phyloP scores from a whole-genome alignment of 2,797 vertebrate genomes.

The Limosa lapponica region DNA sequence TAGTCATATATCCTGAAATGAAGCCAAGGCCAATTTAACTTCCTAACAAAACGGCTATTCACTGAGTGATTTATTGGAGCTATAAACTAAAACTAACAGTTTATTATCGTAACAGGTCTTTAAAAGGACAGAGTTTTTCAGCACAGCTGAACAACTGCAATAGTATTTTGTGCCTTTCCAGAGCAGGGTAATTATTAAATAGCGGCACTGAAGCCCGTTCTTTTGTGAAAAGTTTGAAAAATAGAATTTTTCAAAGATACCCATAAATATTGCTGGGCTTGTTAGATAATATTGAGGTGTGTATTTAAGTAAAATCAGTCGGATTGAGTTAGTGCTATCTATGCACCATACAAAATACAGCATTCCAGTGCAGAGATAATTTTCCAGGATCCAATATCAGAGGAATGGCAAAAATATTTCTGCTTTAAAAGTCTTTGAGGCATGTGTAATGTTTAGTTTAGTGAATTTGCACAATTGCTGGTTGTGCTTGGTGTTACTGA shows the following conservation, averaged over 20 bases:
- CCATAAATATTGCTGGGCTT: neutral
- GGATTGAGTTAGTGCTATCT: neutral
- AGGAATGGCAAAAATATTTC: neutral
- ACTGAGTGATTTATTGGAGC: slow-evolving; percentile 65
- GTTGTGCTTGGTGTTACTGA: neutral
- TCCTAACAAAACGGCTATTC: slow-evolving; percentile 72
- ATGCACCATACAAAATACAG: neutral
- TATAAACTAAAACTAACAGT: slow-evolving; percentile 73
- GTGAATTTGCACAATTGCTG: neutral
- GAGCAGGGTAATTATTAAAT: slow-evolving; percentile 45
- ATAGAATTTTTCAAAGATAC: neutral
- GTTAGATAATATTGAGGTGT: neutral
- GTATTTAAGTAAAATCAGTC: neutral
- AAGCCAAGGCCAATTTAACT: slow-evolving; percentile 71
- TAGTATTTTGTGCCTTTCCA: slow-evolving; percentile 60
- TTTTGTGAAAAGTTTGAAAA: slow-evolving; percentile 51
- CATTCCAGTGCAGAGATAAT: neutral
- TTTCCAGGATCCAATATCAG: neutral
- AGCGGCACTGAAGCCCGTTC: neutral
- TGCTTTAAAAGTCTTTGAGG: neutral
- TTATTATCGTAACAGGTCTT: slow-evolving; percentile 68
- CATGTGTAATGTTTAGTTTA: neutral
- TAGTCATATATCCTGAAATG: slow-evolving; percentile 66
- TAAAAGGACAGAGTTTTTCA: slow-evolving; percentile 66
- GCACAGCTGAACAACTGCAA: slow-evolving; percentile 60